Percentiles rank a stretch among this genome's conserved stretches.
These are phyloP conservation scores for Rhyacophila brunnea DNA, from an alignment of 1,140 invertebrate species.

Conservation along the genomic window DNA sequence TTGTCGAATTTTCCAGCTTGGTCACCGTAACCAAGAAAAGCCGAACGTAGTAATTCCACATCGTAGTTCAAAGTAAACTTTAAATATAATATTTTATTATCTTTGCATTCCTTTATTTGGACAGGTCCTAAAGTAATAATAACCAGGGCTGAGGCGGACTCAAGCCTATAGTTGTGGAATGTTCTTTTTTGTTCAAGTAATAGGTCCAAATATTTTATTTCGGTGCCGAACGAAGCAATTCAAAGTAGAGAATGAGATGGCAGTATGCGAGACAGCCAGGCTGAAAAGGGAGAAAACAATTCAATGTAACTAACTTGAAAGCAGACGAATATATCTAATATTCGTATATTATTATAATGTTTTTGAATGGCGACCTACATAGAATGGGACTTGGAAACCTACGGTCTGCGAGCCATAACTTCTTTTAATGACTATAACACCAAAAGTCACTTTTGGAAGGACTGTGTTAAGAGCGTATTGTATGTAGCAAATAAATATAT, in stretches of 20 bases:
- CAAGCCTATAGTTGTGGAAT: constrained; percentile 17
- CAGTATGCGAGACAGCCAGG: neutral
- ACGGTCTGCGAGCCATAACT: neutral
- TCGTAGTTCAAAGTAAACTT: constrained; percentile 17
- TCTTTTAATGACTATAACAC: too few relatives aligned
- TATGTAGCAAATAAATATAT: too few relatives aligned
- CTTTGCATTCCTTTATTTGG: constrained; percentile 32
- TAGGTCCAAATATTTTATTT: constrained; percentile 31
- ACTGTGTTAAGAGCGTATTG: too few relatives aligned
- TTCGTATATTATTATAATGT: constrained; percentile 35
- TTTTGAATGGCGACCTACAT: constrained; percentile 35
- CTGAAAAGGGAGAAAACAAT: constrained; percentile 3
- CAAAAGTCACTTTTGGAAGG: too few relatives aligned
- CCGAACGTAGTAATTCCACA: constrained; percentile 8
- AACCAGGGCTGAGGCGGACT: constrained; percentile 9
- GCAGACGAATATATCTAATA: constrained; percentile 27
- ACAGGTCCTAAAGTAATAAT: constrained; percentile 31
- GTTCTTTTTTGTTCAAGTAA: constrained; percentile 26
- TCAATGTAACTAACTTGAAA: constrained; percentile 20
- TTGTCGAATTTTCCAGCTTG: too few relatives aligned
- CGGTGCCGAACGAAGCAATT: constrained; percentile 15
- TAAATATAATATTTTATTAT: constrained; percentile 32
- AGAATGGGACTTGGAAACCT: constrained; percentile 17
- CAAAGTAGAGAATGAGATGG: neutral
- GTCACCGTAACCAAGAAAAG: neutral